Percentiles rank a stretch among this genome's conserved stretches.
These are phyloP conservation scores for Augiades crinisus DNA, from an alignment of 2,888 invertebrate genomes.

Conservation along the genomic window DNA sequence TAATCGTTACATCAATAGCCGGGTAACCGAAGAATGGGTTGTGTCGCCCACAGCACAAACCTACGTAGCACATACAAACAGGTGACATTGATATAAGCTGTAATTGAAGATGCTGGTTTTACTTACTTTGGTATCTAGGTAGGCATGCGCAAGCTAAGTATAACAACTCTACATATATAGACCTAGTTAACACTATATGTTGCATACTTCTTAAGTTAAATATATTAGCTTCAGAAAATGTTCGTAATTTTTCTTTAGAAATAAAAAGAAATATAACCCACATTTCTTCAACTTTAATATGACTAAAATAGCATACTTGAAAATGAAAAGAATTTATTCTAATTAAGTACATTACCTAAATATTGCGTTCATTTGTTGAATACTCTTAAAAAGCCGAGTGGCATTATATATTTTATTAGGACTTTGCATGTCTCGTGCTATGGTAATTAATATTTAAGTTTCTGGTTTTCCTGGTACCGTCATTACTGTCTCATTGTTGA, in stretches of 20 bases:
- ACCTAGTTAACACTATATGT: no score
- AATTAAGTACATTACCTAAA: no score
- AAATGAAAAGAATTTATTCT: no score
- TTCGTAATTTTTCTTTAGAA: background rate
- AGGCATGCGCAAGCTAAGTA: conserved; percentile 6
- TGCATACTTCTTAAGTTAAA: no score
- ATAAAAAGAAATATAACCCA: background rate
- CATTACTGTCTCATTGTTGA: no score
- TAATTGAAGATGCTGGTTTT: conserved; percentile 26
- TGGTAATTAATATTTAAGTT: background rate
- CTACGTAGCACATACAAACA: conserved; percentile 16
- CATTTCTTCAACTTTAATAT: no score
- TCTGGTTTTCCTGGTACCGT: no score
- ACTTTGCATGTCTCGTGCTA: background rate
- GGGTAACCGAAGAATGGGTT: conserved; percentile 27
- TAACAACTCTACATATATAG: conserved; percentile 1
- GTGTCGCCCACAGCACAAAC: conserved; percentile 35
- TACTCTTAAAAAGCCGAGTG: background rate
- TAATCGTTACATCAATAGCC: conserved; percentile 37
- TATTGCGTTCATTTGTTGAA: background rate
- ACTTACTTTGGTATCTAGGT: conserved; percentile 20
- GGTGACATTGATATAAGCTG: conserved; percentile 25
- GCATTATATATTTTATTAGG: background rate
- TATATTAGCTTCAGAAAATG: no score
- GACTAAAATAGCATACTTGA: background rate